Evolutionary conservation across 2,888 invertebrate genomes (phyloP).

Genomic region (Drosophila testacea): DNA sequence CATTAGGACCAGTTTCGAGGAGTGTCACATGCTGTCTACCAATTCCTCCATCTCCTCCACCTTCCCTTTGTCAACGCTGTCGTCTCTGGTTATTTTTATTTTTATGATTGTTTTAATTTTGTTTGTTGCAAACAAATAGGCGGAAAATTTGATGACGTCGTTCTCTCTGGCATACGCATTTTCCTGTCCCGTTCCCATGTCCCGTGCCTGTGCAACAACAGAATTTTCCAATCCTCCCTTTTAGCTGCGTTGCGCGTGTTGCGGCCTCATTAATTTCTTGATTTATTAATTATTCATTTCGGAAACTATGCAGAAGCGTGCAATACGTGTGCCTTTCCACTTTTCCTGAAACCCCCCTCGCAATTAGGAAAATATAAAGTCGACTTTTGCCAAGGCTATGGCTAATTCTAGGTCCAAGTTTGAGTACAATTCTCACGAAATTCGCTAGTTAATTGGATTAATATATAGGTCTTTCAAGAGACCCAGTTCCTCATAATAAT

Average conservation of each 20-base stretch:
- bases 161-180: constrained; percentile 19
- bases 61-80: neutral
- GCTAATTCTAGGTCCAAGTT: constrained; percentile 6
- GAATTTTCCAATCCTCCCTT: neutral
- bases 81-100: constrained; percentile 58
- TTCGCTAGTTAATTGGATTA: constrained; percentile 18
- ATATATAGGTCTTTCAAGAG: neutral
- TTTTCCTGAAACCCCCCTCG: neutral
- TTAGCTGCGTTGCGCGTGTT: constrained; percentile 57
- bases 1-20: constrained; percentile 28
- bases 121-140: constrained; percentile 80
- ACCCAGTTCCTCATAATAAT: neutral
- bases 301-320: constrained; percentile 52
- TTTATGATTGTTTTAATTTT: constrained; percentile 78
- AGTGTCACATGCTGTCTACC: constrained; percentile 56
- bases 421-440: constrained; percentile 17
- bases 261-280: constrained; percentile 81
- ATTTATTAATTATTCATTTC: constrained; percentile 79
- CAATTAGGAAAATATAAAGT: constrained; percentile 7
- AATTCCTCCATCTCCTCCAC: neutral
- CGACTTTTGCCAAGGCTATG: neutral
- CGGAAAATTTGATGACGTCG: constrained; percentile 72
- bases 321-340: constrained; percentile 25
- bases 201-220: constrained; percentile 50
- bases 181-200: constrained; percentile 3